Base-by-base conservation (phyloP, 2,797 vertebrate species). In the Paratrypauchen microcephalus region DNA sequence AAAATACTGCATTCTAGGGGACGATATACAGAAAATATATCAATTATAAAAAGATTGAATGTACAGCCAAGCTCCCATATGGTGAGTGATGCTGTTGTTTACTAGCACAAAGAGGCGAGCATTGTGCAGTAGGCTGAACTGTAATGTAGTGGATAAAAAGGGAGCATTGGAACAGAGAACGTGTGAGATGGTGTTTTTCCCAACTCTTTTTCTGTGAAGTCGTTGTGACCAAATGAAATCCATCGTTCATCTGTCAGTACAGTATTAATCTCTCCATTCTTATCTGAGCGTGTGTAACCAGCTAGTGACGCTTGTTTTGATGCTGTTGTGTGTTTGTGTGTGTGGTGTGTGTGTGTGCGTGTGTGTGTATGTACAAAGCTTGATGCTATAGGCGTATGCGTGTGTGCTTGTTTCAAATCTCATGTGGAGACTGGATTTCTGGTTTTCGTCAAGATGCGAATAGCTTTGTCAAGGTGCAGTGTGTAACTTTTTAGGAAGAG, bases 241-340 rank as follows among this genome's bases (percentile, higher is more conserved):
- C 66, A 76, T 77, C 67, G 45, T 36, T 84, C 77, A 80, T 78
- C 80, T 86, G 84, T 83, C 75, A 73, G 60, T 63, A 65, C 36
- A 56, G 52, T 24, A 84, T 74, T 80, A 74, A 86, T 86, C 78
- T 70, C 39, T 66, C 50, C 6, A 2, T 39, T 65, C 62, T 23
- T 61, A 56, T 64, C 68, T 69, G 47, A 63, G 70, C 48, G 64
- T 62, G 5, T 63, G 64, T 48, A n/a, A 71, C 45, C 59, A 76
- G 39, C 58, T 67, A 30, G 19, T 18, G 54, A 47, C 36, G 19
- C 64, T 66, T 52, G 57, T 71, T 65, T 26, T 7, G 23, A 23
- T 26, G 28, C 24, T 39, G 55, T 23, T 48, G 30, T 9, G 1
- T 73, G 50, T 57, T 59, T 36, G 28, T 30, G 28, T 68, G 12